Percentiles rank a stretch among this genome's conserved stretches.
Evolutionary conservation across 2,888 invertebrate species (phyloP).

Genomic region (Girardia tigrina): DNA sequence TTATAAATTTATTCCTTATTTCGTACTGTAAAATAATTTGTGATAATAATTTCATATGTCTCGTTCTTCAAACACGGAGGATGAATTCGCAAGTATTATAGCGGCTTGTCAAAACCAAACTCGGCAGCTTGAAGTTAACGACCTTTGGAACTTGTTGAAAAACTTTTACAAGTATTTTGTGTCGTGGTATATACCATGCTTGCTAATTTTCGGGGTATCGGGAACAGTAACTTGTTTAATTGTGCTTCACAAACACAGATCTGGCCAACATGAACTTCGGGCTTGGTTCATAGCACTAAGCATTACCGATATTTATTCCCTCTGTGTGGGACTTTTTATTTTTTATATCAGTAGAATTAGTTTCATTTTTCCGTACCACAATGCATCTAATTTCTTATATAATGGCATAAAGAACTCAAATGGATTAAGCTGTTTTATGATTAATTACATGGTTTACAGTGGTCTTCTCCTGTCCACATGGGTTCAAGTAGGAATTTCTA

Average conservation of each 20-base stretch:
- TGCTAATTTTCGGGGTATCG: conserved; percentile 1
- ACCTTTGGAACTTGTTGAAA: background rate
- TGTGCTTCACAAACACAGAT: background rate
- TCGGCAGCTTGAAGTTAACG: background rate
- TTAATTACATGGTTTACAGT: conserved; percentile 28
- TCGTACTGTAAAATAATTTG: too few relatives aligned
- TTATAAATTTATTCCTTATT: too few relatives aligned
- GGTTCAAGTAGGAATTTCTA: conserved; percentile 34
- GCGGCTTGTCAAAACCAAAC: background rate
- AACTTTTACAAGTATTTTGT: conserved; percentile 27
- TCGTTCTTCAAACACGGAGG: too few relatives aligned
- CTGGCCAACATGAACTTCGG: background rate
- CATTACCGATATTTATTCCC: conserved; percentile 17
- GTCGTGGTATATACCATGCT: conserved; percentile 8
- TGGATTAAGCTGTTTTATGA: conserved; percentile 28
- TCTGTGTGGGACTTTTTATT: background rate
- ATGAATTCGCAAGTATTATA: background rate
- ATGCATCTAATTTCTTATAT: background rate
- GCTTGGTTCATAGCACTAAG: conserved; percentile 26
- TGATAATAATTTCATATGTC: too few relatives aligned
- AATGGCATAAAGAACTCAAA: background rate
- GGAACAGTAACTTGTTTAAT: conserved; percentile 24
- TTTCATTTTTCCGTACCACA: conserved; percentile 21
- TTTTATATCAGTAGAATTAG: background rate
- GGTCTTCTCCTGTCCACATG: conserved; percentile 30